A percentile compares a stretch with the other conserved stretches of the same genome.
Conservation (phyloP, 2,797 vertebrate species). For the Pseudomugil gertrudae region DNA sequence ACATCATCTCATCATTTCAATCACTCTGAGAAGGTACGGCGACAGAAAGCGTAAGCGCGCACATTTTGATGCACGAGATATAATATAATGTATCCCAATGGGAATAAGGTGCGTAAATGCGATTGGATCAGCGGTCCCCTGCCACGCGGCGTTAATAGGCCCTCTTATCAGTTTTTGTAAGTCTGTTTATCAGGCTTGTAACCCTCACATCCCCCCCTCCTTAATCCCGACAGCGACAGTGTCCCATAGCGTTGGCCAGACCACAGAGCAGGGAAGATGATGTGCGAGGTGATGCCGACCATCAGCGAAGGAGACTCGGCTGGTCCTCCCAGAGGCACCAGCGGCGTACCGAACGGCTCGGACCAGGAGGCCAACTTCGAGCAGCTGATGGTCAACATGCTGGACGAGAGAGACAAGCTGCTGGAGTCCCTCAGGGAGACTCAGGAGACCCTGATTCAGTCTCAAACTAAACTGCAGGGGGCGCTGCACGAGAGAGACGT, state of each 20-base stretch:
- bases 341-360: constrained; percentile 81
- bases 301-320: constrained; percentile 94
- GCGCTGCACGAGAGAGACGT: constrained; percentile 92
- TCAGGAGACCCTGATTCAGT: constrained; percentile 91
- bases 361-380: constrained; percentile 95
- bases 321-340: constrained; percentile 84
- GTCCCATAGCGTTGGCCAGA: constrained; percentile 52
- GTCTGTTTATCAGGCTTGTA: constrained; percentile 42
- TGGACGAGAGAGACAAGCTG: constrained; percentile 96
- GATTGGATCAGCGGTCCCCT: constrained; percentile 24
- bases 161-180: constrained; percentile 47
- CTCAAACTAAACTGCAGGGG: constrained; percentile 93
- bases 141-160: constrained; percentile 62
- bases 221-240: constrained; percentile 57
- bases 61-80: constrained; percentile 31
- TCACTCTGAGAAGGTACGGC: constrained; percentile 71
- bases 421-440: constrained; percentile 95
- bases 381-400: constrained; percentile 99
- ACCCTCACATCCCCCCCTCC: constrained; percentile 16
- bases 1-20: constrained; percentile 51
- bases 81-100: constrained; percentile 17
- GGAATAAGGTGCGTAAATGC: constrained; percentile 28
- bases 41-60: constrained; percentile 12
- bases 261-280: constrained; percentile 80
- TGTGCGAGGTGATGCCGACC: constrained; percentile 99